Conservation (phyloP, 2,797 vertebrate species). For the Acomys russatus region DNA sequence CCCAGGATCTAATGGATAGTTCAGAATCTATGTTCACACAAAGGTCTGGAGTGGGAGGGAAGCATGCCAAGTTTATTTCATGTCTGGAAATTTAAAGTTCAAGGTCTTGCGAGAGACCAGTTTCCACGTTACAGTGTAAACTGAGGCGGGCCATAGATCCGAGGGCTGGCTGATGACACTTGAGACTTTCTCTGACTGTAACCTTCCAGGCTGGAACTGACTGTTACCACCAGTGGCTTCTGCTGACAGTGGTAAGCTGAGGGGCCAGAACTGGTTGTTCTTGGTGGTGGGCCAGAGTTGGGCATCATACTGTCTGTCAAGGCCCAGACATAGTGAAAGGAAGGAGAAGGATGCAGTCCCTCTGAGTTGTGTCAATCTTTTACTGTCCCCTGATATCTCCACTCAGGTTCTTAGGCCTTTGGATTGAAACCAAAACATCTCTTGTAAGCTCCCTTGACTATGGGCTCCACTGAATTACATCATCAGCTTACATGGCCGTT, state of each 20-base stretch:
- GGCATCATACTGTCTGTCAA: neutral
- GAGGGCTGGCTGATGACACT: no score
- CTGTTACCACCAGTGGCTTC: no score
- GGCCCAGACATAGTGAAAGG: neutral
- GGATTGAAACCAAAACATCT: neutral
- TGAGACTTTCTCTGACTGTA: no score
- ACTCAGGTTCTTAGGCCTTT: neutral
- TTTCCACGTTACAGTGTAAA: no score
- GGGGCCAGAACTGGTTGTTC: no score
- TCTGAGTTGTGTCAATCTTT: neutral
- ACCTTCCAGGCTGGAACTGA: no score
- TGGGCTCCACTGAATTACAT: neutral
- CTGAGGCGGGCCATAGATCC: no score
- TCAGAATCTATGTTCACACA: neutral
- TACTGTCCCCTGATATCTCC: no score
- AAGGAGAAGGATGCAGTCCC: neutral
- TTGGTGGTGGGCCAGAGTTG: no score
- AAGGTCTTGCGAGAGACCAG: neutral
- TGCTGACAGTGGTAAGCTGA: no score
- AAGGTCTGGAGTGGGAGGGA: neutral
- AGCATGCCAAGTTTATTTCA: neutral
- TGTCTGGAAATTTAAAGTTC: conserved; percentile 18
- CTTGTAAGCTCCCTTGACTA: neutral
- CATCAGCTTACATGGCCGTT: neutral
- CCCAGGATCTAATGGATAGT: neutral